Evolutionary conservation across 2,888 invertebrate species (phyloP), one percentile per base, ranked within the genome.

Genomic region (Pyrocoelia pectoralis): DNA sequence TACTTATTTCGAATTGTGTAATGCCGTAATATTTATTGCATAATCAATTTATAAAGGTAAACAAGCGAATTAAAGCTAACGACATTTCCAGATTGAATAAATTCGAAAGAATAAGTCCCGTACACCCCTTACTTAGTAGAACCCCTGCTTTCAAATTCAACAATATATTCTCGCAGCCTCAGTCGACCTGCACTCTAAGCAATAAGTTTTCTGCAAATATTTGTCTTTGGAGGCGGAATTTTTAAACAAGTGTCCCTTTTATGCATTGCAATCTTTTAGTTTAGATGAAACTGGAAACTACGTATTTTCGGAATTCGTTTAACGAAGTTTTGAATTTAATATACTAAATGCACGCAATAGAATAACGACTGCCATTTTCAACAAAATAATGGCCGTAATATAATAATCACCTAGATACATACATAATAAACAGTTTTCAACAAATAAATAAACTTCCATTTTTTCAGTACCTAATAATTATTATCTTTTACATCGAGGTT

Each of bases 121-220:
- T 46, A 46, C 46, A 46, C 17, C 46, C 46, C 46, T 46, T 46
- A 46, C 46, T 46, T 46, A 46, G 46, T 15, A 17, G 46, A 46
- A 46, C 46, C 46, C 49, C 58, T 49, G 57, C 64, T 62, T 65
- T 64, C 53, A 24, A 56, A 56, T 56, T 56, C 56, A 40, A 60
- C 56, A 56, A 60, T 60, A 54, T 60, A 59, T 48, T 48, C 29
- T 52, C 46, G 49, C 38, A 51, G 40, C 59, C 55, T 52, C 58
- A 67, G 58, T 65, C 69, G 66, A 60, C 66, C 66, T 69, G 72
- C 73, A 73, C 73, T 72, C 69, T 71, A 67, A 67, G 70, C 71
- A 74, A 75, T 75, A 74, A 74, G 71, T 74, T 73, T 72, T 68
- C 72, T 65, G 68, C 73, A 74, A 74, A 74, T 74, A 74, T 74